phyloP scores from a whole-genome alignment of 2,797 vertebrate species.

The Spondyliosoma cantharus region DNA sequence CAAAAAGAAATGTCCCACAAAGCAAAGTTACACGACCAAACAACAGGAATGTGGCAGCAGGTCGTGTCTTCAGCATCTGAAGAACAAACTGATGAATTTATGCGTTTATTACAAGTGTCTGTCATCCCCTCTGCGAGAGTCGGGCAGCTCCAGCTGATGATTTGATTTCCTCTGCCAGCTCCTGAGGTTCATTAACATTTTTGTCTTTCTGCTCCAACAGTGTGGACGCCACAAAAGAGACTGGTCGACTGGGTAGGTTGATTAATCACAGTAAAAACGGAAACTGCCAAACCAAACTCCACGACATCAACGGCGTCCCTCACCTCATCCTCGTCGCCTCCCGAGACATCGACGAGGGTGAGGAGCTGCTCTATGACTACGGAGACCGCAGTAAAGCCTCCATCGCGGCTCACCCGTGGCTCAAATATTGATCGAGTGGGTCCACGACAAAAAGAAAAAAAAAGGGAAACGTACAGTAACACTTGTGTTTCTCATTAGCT shows the following conservation, averaged over 20 bases:
- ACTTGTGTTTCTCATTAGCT: slow-evolving; percentile 67
- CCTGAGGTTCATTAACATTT: too few relatives aligned
- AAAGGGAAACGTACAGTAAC: slow-evolving; percentile 65
- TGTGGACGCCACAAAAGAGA: slow-evolving; percentile 95
- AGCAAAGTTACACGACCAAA: too few relatives aligned
- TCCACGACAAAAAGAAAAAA: neutral
- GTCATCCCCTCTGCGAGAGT: too few relatives aligned
- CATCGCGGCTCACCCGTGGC: slow-evolving; percentile 95
- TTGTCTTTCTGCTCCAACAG: slow-evolving; percentile 76
- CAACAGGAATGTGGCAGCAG: too few relatives aligned
- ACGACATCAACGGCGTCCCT: slow-evolving; percentile 91
- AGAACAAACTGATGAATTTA: too few relatives aligned
- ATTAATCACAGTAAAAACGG: slow-evolving; percentile 98
- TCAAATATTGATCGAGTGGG: slow-evolving; percentile 87
- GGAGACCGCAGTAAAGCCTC: slow-evolving; percentile 96
- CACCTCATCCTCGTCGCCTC: slow-evolving; percentile 97
- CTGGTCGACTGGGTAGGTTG: slow-evolving; percentile 89
- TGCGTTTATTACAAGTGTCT: too few relatives aligned
- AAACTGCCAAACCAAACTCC: slow-evolving; percentile 98
- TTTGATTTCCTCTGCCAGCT: too few relatives aligned
- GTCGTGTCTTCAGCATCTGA: too few relatives aligned
- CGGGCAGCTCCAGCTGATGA: too few relatives aligned
- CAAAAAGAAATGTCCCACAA: too few relatives aligned
- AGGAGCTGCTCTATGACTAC: slow-evolving; percentile 97
- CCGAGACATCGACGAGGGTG: slow-evolving; percentile 91